These are phyloP conservation scores for Drosophila hamatofila DNA, from an alignment of 2,888 invertebrate species.

Conservation along the genomic window DNA sequence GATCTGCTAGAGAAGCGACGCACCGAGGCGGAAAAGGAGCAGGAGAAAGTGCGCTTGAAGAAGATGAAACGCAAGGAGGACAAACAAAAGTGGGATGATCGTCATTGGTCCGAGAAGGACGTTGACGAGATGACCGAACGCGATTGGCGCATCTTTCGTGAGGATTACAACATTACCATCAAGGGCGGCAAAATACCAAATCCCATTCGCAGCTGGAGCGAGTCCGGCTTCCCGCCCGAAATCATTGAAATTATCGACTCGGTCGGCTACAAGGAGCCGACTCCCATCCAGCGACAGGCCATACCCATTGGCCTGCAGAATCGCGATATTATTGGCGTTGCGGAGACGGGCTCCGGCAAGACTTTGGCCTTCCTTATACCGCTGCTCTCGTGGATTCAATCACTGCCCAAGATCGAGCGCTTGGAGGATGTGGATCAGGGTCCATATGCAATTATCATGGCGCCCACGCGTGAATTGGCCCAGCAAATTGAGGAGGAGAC, in stretches of 20 bases:
- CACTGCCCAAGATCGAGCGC: conserved; percentile 97
- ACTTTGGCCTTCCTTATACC: conserved; percentile 99
- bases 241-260: conserved; percentile 96
- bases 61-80: conserved; percentile 98
- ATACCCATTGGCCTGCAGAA: conserved; percentile 99
- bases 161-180: conserved; percentile 99
- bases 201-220: conserved; percentile 97
- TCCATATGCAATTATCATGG: conserved; percentile 99
- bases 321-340: conserved; percentile 99
- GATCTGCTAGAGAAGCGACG: conserved; percentile 97
- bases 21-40: conserved; percentile 98
- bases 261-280: conserved; percentile 98
- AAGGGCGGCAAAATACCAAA: conserved; percentile 99
- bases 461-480: conserved; percentile 99
- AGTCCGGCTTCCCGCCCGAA: conserved; percentile 95
- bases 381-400: conserved; percentile 98
- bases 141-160: conserved; percentile 99
- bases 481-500: conserved; percentile 99
- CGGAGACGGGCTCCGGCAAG: conserved; percentile 99
- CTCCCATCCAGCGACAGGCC: conserved; percentile 99
- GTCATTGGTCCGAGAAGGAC: conserved; percentile 99
- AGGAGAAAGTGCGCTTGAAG: conserved; percentile 96
- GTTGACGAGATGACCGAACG: conserved; percentile 98
- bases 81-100: conserved; percentile 99
- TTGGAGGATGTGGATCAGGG: conserved; percentile 96